phyloP scores from a whole-genome alignment of 2,888 invertebrate species.

The Lymantria dispar region DNA sequence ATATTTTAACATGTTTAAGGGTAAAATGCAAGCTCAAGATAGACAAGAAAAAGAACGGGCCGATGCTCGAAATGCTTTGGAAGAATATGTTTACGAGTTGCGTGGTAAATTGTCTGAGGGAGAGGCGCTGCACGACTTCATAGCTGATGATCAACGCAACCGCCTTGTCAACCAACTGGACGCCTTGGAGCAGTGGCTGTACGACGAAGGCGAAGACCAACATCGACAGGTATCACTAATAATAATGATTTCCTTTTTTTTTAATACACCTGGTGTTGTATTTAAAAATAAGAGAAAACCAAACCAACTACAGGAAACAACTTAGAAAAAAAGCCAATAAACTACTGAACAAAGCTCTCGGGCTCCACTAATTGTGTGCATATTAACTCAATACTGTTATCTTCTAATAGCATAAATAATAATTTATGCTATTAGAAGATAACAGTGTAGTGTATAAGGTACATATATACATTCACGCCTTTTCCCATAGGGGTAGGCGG shows the following conservation, averaged over 20 bases:
- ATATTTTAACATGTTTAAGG: constrained; percentile 62
- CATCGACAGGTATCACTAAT: constrained; percentile 70
- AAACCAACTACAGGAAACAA: no score
- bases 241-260: not conserved
- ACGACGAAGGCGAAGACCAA: constrained; percentile 97
- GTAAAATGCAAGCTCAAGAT: constrained; percentile 92
- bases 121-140: constrained; percentile 88
- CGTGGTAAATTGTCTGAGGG: constrained; percentile 92
- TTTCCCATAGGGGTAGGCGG: no score
- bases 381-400: no score
- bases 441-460: no score
- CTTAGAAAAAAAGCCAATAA: no score
- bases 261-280: no score
- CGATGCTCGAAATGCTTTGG: constrained; percentile 97
- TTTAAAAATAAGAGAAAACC: no score
- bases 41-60: constrained; percentile 96
- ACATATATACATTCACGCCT: no score
- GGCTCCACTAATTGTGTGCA: no score
- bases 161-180: constrained; percentile 86
- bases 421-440: no score
- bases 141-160: constrained; percentile 86
- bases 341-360: no score
- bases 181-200: constrained; percentile 97
- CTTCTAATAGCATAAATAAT: no score
- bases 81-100: constrained; percentile 99